Evolutionary conservation across 2,797 vertebrate species (phyloP), one percentile per base, ranked within the genome.

Genomic region (Thunnus albacares): DNA sequence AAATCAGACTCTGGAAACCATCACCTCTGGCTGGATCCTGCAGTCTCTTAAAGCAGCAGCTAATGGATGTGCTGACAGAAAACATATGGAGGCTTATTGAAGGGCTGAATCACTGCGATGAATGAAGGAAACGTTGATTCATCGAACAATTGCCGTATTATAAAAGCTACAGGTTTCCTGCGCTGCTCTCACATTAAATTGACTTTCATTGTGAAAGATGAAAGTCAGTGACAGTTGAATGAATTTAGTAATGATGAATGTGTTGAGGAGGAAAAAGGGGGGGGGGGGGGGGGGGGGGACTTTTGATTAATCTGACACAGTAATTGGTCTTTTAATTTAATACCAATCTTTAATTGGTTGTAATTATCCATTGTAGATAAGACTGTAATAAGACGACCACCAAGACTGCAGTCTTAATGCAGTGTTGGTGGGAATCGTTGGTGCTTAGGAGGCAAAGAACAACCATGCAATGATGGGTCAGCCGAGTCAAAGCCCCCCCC

Each of bases 1-100:
- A 87, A 83, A 72, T 20, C 45, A 58, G 41, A 70, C 0, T 9
- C 20, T 77, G 52, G 55, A 86, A 80, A 76, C 58, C 24, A 72
- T 61, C 63, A 82, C 83, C 59, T 75, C 18, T 1, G 71, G 71
- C n/a, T 63, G 41, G 52, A 77, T 58, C 53, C 49, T 33, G 49
- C 17, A 1, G 47, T 70, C 45, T 20, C 51, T 65, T 56, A 59
- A 49, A 62, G 45, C 67, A 71, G 82, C 76, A 85, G 87, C 67
- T 77, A 89, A 88, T 75, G 58, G 67, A 78, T 62, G 38, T 35
- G 57, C 67, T 63, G 74, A 81, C 47, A 86, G 75, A 30, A 75
- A 74, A 80, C 84, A 89, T 51, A 81, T 78, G 71, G 84, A 81
- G 66, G 72, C 60, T 51, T 33, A 69, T 4, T 43, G 24, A 82